Conservation (phyloP, 1,140 invertebrate genomes). For the Bombus waltoni region DNA sequence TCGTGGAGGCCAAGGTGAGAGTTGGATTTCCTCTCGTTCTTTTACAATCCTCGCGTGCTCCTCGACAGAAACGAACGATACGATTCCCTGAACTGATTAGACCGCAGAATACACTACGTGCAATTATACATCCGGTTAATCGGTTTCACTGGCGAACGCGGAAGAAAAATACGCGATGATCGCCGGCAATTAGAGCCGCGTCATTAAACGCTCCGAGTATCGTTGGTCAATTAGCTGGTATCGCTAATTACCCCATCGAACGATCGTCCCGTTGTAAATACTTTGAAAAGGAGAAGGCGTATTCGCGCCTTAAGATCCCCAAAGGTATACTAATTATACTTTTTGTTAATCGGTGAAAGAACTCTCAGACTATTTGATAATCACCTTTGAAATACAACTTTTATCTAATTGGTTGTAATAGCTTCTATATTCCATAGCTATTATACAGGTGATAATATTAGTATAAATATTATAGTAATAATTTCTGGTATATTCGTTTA, state of each 20-base stretch:
- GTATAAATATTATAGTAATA: not conserved
- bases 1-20: not conserved
- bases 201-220: conserved; percentile 37
- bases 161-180: not conserved
- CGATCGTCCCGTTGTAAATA: conserved; percentile 7
- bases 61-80: not conserved
- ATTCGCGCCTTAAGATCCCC: not conserved
- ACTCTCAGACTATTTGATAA: not conserved
- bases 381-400: no score
- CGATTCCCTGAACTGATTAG: conserved; percentile 18
- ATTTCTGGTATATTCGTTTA: not conserved
- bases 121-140: conserved; percentile 24
- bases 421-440: not conserved
- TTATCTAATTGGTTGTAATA: not conserved
- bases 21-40: not conserved
- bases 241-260: conserved; percentile 34
- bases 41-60: conserved; percentile 5
- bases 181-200: conserved; percentile 42
- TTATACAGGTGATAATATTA: not conserved
- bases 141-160: not conserved
- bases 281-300: not conserved
- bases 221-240: conserved; percentile 42
- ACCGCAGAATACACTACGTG: not conserved
- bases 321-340: not conserved
- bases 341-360: conserved; percentile 5